Evolutionary conservation across 2,888 invertebrate species (phyloP).

Genomic region (Brenthis hecate): DNA sequence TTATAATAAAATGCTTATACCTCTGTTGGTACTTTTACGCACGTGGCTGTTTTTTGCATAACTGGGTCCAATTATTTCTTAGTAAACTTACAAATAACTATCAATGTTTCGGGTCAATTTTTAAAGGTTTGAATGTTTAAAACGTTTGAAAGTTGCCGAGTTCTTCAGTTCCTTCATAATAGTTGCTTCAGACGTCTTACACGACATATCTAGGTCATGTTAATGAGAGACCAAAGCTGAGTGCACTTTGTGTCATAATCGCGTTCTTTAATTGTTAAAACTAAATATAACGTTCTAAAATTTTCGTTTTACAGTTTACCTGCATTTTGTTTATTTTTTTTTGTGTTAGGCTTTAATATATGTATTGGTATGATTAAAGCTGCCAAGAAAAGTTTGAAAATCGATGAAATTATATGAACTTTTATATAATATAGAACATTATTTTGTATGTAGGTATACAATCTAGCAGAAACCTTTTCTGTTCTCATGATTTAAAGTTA

Average conservation of each 20-base stretch:
- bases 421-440: no score
- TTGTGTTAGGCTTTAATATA: not conserved
- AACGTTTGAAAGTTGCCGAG: conserved; percentile 1
- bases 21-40: no score
- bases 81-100: not conserved
- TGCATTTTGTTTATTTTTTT: not conserved
- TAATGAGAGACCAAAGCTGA: conserved; percentile 15
- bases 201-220: conserved; percentile 13
- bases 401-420: no score
- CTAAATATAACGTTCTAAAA: not conserved
- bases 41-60: no score
- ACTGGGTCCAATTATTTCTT: no score
- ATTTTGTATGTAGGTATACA: no score
- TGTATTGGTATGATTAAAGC: no score
- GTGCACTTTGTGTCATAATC: conserved; percentile 7
- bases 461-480: no score
- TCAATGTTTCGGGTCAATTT: not conserved
- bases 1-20: no score
- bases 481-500: no score
- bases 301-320: not conserved
- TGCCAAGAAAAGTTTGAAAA: no score
- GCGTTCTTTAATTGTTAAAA: not conserved
- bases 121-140: not conserved
- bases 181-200: conserved; percentile 4
- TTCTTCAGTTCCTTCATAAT: not conserved